These are phyloP conservation scores for Vireo griseus DNA, from an alignment of 2,797 vertebrate genomes.

Conservation along the genomic window DNA sequence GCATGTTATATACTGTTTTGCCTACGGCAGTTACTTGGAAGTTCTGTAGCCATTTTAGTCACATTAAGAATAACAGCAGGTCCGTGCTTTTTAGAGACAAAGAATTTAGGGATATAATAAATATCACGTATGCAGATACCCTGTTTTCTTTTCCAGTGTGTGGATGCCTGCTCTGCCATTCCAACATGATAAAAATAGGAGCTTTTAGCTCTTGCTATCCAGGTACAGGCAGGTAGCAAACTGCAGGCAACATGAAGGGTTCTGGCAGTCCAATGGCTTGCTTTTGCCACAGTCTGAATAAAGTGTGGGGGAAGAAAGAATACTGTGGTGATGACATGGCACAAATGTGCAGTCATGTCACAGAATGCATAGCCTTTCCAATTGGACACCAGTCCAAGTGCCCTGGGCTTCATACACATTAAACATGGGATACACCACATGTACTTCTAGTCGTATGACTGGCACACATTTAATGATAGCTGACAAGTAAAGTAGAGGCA, in stretches of 20 bases:
- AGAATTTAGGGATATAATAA: background rate
- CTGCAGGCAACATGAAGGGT: background rate
- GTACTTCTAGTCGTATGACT: background rate
- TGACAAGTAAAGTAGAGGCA: background rate
- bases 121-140: background rate
- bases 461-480: background rate
- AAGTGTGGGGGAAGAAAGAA: background rate
- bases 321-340: background rate
- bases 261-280: background rate
- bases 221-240: background rate
- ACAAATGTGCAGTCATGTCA: rapidly evolving
- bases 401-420: background rate
- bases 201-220: background rate
- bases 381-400: background rate
- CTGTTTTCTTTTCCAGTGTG: background rate
- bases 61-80: background rate
- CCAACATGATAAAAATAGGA: background rate
- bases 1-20: background rate
- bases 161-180: background rate
- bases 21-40: background rate
- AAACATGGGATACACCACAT: rapidly evolving
- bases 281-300: background rate
- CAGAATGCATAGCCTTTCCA: background rate
- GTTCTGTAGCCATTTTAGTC: background rate
- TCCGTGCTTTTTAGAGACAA: background rate